phyloP scores from a whole-genome alignment of 2,888 invertebrate species.

The Chymomyza caudatula region DNA sequence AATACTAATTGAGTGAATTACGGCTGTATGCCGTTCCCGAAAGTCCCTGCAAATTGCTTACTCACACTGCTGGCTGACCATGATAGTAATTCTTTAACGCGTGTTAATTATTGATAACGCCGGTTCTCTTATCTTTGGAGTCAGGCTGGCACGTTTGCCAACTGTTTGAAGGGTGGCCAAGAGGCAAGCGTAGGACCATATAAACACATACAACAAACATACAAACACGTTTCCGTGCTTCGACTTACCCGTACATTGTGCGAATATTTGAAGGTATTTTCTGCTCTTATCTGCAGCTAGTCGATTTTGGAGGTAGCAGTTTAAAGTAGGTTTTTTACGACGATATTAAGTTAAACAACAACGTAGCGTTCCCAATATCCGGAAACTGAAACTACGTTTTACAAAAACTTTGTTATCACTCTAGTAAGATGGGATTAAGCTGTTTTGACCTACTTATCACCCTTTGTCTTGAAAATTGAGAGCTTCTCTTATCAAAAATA shows the following conservation, averaged over 20 bases:
- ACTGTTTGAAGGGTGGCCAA: neutral
- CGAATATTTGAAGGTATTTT: too few relatives aligned
- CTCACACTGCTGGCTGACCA: neutral
- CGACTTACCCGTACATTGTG: too few relatives aligned
- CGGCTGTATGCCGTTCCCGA: neutral
- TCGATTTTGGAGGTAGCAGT: neutral
- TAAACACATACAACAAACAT: neutral
- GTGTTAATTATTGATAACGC: neutral
- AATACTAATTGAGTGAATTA: conserved; percentile 5
- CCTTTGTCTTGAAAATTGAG: too few relatives aligned
- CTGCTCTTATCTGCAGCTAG: too few relatives aligned
- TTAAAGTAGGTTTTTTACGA: neutral
- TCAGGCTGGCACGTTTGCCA: neutral
- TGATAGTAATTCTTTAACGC: neutral
- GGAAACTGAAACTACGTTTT: too few relatives aligned
- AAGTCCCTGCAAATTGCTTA: neutral
- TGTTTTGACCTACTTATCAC: too few relatives aligned
- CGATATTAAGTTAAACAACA: too few relatives aligned
- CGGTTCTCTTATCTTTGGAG: neutral
- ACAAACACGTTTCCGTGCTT: neutral
- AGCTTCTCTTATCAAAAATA: neutral
- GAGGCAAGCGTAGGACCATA: too few relatives aligned
- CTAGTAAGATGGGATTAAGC: too few relatives aligned
- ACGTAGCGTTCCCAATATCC: neutral
- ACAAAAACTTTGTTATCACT: too few relatives aligned